Base-by-base conservation (phyloP, 2,888 invertebrate genomes). In the Nomada lathburiana region DNA sequence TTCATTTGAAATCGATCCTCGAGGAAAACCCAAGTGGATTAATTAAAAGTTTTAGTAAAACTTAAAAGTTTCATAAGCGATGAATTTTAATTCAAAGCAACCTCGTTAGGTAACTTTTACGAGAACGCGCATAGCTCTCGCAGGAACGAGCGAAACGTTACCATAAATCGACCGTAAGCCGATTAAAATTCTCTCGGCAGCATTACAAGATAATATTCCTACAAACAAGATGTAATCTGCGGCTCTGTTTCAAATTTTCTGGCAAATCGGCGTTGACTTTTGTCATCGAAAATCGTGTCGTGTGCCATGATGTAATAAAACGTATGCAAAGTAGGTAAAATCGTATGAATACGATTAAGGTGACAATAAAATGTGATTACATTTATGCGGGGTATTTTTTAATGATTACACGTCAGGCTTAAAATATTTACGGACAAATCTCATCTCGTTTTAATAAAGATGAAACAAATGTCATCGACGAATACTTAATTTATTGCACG, bases 181-280 rank as follows among this genome's bases (percentile, higher is more conserved):
- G 80, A 83, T 85, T 83, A 85, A 83, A 85, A 85, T 83, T 78
- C 73, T 62, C 60, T 26, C 18, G 50, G 13, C 36, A 65, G 57
- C 57, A 64, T 78, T 71, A 71, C 57, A 55, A 69, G 72, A 74
- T 53, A 73, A 76, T 73, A 70, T 59, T 57, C 60, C 50, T 47
- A 60, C 36, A 72, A 80, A 73, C 67, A 71, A 76, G 80, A 71
- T 63, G 71, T 67, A 76, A 72, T 76, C 72, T 68, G n/a, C 57
- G 78, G 52, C 36, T 78, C 62, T 57, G 44, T 76, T 73, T 70
- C 80, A 73, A 78, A 77, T 73, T 75, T 42, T 71, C 36, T 55
- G 26, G 53, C 62, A 20, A 59, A 62, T 59, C 70, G 67, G 42
- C 18, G n/a, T 29, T 18, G 23, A 9, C 26, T 2, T 53, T 52